Evolutionary conservation across 2,888 invertebrate species (phyloP).

Genomic region (Catocala fraxini): DNA sequence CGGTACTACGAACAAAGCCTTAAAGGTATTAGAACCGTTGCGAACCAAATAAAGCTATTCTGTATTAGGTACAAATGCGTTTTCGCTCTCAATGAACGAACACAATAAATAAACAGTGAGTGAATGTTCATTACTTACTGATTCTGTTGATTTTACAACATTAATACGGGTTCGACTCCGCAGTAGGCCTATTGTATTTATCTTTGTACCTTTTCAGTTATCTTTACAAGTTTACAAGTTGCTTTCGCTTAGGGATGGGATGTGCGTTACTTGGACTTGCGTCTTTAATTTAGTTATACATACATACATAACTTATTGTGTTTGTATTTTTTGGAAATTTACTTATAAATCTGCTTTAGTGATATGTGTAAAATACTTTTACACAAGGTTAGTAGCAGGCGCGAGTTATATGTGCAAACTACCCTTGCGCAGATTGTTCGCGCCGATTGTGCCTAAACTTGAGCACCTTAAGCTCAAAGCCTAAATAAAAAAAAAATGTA

Average conservation of each 20-base stretch:
- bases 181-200: slow-evolving; percentile 75
- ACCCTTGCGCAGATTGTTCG: too few species aligned
- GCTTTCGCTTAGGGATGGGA: slow-evolving; percentile 43
- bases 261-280: background rate
- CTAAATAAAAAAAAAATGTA: too few species aligned
- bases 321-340: too few species aligned
- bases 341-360: too few species aligned
- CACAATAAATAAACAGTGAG: slow-evolving; percentile 59
- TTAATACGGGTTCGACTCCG: slow-evolving; percentile 58
- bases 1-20: slow-evolving; percentile 1
- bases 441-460: too few species aligned
- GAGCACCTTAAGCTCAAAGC: too few species aligned
- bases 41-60: slow-evolving; percentile 58
- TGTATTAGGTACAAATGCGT: slow-evolving; percentile 59
- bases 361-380: too few species aligned
- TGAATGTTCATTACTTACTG: slow-evolving; percentile 61
- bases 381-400: too few species aligned
- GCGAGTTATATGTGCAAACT: too few species aligned
- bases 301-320: too few species aligned
- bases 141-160: slow-evolving; percentile 68
- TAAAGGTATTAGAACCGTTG: slow-evolving; percentile 24
- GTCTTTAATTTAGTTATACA: too few species aligned
- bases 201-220: slow-evolving; percentile 63
- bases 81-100: slow-evolving; percentile 62
- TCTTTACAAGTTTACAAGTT: slow-evolving; percentile 35